Evolutionary conservation across 2,797 vertebrate genomes (phyloP).

Genomic region (Urocyon cinereoargenteus): DNA sequence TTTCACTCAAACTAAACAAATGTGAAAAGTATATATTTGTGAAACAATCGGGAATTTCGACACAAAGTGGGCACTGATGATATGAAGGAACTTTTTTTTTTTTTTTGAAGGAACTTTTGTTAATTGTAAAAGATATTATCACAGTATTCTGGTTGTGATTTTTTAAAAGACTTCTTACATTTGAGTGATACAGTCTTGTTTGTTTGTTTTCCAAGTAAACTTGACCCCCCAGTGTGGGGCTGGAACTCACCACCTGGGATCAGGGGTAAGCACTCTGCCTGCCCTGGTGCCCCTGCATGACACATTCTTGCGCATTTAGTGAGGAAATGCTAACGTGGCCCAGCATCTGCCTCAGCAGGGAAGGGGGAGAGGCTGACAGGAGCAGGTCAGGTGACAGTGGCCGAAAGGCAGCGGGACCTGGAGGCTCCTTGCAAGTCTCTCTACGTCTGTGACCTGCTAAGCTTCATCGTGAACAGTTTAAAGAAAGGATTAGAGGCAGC

Average conservation of each 20-base stretch:
- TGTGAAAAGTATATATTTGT: not conserved
- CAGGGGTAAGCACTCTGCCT: too few species aligned
- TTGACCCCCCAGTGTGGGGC: not conserved
- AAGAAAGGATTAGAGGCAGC: conserved; percentile 3
- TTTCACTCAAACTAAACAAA: not conserved
- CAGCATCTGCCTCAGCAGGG: not conserved
- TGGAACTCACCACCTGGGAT: not conserved
- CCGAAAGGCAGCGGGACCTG: not conserved
- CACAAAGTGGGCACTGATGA: not conserved
- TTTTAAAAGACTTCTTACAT: not conserved
- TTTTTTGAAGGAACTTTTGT: not conserved
- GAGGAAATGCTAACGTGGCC: not conserved
- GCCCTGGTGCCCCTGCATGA: not conserved
- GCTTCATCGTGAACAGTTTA: not conserved
- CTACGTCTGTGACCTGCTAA: not conserved
- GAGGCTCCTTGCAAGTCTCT: not conserved
- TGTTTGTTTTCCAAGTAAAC: not conserved
- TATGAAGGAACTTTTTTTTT: not conserved
- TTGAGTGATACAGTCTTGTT: not conserved
- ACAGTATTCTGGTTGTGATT: not conserved
- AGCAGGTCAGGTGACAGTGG: not conserved
- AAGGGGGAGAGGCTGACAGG: not conserved
- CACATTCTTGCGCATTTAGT: not conserved
- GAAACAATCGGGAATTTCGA: not conserved
- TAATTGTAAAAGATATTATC: not conserved